Evolutionary conservation across 2,113 vertebrate species (phyloP).

Genomic region (Acrocephalus arundinaceus): DNA sequence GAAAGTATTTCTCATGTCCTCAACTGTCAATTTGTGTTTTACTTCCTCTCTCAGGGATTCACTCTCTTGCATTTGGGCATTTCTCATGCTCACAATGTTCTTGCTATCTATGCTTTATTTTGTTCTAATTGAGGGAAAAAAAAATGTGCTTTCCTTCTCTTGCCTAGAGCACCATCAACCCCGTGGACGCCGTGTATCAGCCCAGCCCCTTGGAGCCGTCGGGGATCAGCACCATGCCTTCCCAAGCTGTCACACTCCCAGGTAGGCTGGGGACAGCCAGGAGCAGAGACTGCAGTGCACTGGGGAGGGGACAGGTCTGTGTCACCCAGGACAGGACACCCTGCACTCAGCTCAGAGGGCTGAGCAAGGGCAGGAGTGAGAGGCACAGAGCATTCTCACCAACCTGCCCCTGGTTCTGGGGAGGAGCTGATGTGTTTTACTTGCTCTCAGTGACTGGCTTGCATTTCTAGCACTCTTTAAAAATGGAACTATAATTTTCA

Average conservation of each 20-base stretch:
- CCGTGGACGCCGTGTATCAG: constrained; percentile 94
- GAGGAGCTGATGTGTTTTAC: not conserved
- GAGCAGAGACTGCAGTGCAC: rapidly evolving
- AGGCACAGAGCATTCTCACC: not conserved
- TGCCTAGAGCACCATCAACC: constrained; percentile 96
- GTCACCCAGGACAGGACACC: not conserved
- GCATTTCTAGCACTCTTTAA: not conserved
- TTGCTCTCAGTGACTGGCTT: not conserved
- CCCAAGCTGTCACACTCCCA: constrained; percentile 90
- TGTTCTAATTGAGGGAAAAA: not conserved
- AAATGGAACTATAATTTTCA: not conserved
- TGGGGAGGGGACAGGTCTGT: not conserved
- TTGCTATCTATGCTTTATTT: not conserved
- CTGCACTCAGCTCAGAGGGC: not conserved
- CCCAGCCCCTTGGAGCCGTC: constrained; percentile 85
- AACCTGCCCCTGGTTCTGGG: not conserved
- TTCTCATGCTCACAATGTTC: constrained; percentile 10
- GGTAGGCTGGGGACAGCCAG: constrained; percentile 69
- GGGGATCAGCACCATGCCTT: constrained; percentile 91
- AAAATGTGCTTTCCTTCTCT: constrained; percentile 23
- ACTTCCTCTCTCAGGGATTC: constrained; percentile 42
- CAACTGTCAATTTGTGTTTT: constrained; percentile 44
- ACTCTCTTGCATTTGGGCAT: constrained; percentile 10
- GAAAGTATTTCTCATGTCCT: constrained; percentile 29
- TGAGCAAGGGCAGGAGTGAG: rapidly evolving